Base-by-base conservation (phyloP, 2,888 invertebrate species). In the Pecten maximus region DNA sequence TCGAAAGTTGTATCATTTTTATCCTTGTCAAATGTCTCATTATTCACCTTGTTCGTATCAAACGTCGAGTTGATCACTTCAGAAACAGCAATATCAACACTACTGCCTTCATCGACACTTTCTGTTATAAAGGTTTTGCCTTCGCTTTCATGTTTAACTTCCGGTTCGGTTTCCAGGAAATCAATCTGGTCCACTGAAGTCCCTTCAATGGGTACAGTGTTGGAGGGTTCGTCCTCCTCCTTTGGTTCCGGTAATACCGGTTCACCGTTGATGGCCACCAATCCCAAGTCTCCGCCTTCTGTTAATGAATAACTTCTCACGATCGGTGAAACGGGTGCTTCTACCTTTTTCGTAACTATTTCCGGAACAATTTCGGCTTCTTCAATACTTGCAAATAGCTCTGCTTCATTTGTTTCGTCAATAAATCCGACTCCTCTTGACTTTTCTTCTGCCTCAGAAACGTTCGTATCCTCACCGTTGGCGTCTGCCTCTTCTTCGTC, bases 331-430 rank as follows among this genome's bases (percentile, higher is more conserved):
- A 35, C 3, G 35, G 28, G 74, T 28, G 35, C 74, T 74, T 74
- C 28, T 1, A 35, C 16, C 28, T 35, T 74, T 74, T 74, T 35
- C 35, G 74, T 12, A 28, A 74, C 74, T 10, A 74, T 10, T 35
- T 74, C 74, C 6, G 10, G 74, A 4, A 74, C 74, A 74, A 28
- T 74, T 74, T 74, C 74, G 10, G 28, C 74, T 35, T 74, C 74
- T 35, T 74, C 35, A 35, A 74, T 74, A 28, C 74, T 28, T 10
- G 28, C 35, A 35, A 74, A 74, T 28, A 74, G 74, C 23, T 74
- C 74, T 74, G 74, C 74, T 74, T 74, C 74, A 35, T 74, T 74
- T 12, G 74, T 74, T 74, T 74, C 74, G 74, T 74, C 74, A 35
- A 35, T 35, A 74, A 74, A 74, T 8, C 74, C 74, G 28, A 4